These are phyloP conservation scores for Villa cingulata DNA, from an alignment of 2,888 invertebrate genomes.

Conservation along the genomic window DNA sequence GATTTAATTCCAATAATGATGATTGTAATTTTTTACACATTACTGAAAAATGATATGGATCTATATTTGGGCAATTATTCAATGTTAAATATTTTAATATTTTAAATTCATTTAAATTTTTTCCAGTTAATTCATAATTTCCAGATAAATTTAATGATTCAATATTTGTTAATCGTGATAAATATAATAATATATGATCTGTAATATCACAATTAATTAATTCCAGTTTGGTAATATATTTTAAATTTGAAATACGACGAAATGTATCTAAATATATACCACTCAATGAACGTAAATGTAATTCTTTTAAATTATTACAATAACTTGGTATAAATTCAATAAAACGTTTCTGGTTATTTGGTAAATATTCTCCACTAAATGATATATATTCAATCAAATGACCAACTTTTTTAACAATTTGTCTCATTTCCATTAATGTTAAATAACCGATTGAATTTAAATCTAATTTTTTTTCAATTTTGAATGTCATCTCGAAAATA, in stretches of 20 bases:
- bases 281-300: constrained; percentile 5
- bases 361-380: not conserved
- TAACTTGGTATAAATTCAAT: constrained; percentile 9
- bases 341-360: constrained; percentile 4
- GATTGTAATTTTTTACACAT: not conserved
- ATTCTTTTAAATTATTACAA: constrained; percentile 9
- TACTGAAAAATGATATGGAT: constrained; percentile 8
- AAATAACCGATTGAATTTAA: constrained; percentile 4
- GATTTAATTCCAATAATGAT: constrained; percentile 10
- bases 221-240: constrained; percentile 3
- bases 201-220: constrained; percentile 8
- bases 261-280: not conserved
- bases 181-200: constrained; percentile 1
- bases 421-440: constrained; percentile 9
- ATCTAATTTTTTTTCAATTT: constrained; percentile 6
- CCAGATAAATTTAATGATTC: constrained; percentile 9
- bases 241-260: constrained; percentile 4
- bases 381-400: constrained; percentile 4
- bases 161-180: constrained; percentile 2
- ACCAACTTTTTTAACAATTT: constrained; percentile 5
- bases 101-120: constrained; percentile 7
- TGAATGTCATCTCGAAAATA: constrained; percentile 8
- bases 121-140: constrained; percentile 10
- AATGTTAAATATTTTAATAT: constrained; percentile 9
- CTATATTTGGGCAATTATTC: constrained; percentile 10